Evolutionary conservation across 2,113 vertebrate genomes (phyloP).

Genomic region (Anas platyrhynchos): DNA sequence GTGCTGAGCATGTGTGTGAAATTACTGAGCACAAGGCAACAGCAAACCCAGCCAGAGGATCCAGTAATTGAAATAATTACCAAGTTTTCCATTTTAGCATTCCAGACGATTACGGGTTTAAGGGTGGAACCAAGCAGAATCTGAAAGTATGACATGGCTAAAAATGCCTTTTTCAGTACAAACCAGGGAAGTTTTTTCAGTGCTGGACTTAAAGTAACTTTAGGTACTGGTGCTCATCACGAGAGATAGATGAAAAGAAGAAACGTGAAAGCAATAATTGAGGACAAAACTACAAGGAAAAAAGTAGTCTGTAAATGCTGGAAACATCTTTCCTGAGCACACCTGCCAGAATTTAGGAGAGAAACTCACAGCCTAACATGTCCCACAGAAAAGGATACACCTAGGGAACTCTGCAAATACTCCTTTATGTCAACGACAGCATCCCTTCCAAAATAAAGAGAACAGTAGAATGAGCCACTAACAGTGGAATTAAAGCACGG

Average conservation of each 20-base stretch:
- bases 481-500: neutral
- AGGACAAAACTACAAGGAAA: neutral
- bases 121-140: neutral
- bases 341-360: neutral
- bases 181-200: neutral
- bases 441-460: neutral
- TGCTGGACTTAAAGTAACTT: neutral
- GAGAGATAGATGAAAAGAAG: neutral
- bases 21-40: neutral
- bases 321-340: neutral
- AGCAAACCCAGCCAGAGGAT: neutral
- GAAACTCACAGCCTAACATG: rapidly evolving
- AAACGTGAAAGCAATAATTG: neutral
- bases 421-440: neutral
- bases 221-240: neutral
- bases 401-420: neutral
- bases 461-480: neutral
- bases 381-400: neutral
- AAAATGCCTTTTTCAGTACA: neutral
- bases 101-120: neutral
- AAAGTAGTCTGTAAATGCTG: neutral
- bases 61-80: neutral
- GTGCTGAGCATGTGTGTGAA: neutral
- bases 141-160: neutral
- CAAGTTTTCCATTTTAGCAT: neutral